Evolutionary conservation across 2,888 invertebrate species (phyloP).

Genomic region (Phlogophora meticulosa): DNA sequence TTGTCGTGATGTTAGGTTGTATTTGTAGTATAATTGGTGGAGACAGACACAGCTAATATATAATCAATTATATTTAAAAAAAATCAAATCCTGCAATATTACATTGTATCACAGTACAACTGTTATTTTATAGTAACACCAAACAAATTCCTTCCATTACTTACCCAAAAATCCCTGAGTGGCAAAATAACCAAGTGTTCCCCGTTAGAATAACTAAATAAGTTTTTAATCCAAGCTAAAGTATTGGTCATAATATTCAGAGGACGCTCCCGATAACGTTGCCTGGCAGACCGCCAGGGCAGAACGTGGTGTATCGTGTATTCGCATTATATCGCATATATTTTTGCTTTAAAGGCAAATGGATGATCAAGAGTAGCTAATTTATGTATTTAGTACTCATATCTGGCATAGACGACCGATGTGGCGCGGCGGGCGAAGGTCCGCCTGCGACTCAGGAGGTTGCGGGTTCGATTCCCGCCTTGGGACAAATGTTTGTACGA

Average conservation of each 20-base stretch:
- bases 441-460: no score
- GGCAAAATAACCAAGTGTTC: conserved; percentile 53
- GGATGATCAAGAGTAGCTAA: conserved; percentile 31
- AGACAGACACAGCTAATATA: no score
- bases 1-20: no score
- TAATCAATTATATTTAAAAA: no score
- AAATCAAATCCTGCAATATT: no score
- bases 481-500: no score
- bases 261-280: conserved; percentile 64
- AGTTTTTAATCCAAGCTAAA: conserved; percentile 69
- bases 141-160: conserved; percentile 1
- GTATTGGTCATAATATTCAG: conserved; percentile 69
- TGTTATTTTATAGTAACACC: neutral
- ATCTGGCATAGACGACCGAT: no score
- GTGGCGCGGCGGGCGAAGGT: no score
- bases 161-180: conserved; percentile 21
- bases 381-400: no score
- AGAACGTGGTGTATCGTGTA: conserved; percentile 56
- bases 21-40: no score
- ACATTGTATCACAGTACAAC: no score
- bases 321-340: conserved; percentile 57
- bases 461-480: no score
- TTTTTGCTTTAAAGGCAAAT: conserved; percentile 57
- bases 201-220: conserved; percentile 65
- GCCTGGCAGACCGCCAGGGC: conserved; percentile 63